Base-by-base conservation (phyloP, 2,888 invertebrate species). In the Sarcophaga variegata region DNA sequence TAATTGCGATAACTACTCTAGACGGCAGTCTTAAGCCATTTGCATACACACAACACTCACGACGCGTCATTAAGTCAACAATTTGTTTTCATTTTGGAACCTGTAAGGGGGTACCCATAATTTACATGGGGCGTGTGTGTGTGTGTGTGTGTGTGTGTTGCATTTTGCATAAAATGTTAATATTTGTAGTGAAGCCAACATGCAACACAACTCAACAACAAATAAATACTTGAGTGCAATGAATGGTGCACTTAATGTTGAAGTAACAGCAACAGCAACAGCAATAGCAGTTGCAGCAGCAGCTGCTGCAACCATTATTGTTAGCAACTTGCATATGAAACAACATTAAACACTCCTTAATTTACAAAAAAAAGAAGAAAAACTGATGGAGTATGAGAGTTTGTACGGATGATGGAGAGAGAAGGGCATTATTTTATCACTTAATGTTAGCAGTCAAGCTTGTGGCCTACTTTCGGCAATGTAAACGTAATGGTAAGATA, bases 261-360 rank as follows among this genome's bases (percentile, higher is more conserved):
- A 1, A 63, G 12, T 54, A 66, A 66, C 37, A 59, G 17, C 1
- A 67, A 17, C 66, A 67, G 45, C 20, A 5, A 67, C 20, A 22
- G 0, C 22, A 64, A 59, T n/a, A n/a, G 14, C 4, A 4, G 3
- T 12, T 12, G 54, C 14, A 54, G 14, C 17, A 12, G 17, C 5
- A 49, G 49, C 14, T 14, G 49, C 49, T 14, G 14, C 14, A 49
- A 49, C 49, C 49, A 14, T 14, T 14, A 49, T 49, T 49, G 14
- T 49, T 54, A 5, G 3, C 54, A 54, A 54, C 54, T 54, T 17
- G 37, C 8, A 37, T 37, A 37, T 37, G 37, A 37, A 37, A 37
- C 37, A 37, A 37, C 10, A 72, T 62, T 67, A n/a, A 47, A 60
- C 74, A 74, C 81, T 75, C 69, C 81, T 69, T 75, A 63, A 75